A percentile compares a stretch with the other conserved stretches of the same genome.
Conservation (phyloP, 2,113 vertebrate species). For the Cyrtonyx montezumae region DNA sequence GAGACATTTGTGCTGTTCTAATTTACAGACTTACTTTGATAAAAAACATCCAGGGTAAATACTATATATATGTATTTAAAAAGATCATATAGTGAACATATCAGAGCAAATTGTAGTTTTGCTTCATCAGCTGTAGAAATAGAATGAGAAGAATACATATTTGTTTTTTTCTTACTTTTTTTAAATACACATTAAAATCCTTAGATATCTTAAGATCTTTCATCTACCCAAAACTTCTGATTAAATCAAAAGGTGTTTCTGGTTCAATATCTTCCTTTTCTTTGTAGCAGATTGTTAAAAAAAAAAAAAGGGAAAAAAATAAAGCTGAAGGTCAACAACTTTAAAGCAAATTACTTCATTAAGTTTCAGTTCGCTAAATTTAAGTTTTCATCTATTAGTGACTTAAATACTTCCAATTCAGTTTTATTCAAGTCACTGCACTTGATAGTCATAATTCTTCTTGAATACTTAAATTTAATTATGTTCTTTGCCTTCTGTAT, state of each 20-base stretch:
- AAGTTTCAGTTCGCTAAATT: not conserved
- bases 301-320: not conserved
- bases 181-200: not conserved
- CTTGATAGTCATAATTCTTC: not conserved
- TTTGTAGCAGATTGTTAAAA: not conserved
- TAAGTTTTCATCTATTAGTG: not conserved
- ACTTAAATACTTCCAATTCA: not conserved
- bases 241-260: not conserved
- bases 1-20: not conserved
- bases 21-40: not conserved
- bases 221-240: not conserved
- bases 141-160: not conserved
- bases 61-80: not conserved
- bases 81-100: not conserved
- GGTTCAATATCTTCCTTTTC: not conserved
- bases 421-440: not conserved
- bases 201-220: not conserved
- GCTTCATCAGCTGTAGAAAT: not conserved
- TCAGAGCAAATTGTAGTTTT: not conserved
- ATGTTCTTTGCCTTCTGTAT: not conserved
- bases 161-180: not conserved
- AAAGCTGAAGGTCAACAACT: not conserved
- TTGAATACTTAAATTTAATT: not conserved
- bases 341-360: not conserved
- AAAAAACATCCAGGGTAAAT: not conserved